Base-by-base conservation (phyloP, 2,888 invertebrate genomes). In the Sarcophaga variegata region DNA sequence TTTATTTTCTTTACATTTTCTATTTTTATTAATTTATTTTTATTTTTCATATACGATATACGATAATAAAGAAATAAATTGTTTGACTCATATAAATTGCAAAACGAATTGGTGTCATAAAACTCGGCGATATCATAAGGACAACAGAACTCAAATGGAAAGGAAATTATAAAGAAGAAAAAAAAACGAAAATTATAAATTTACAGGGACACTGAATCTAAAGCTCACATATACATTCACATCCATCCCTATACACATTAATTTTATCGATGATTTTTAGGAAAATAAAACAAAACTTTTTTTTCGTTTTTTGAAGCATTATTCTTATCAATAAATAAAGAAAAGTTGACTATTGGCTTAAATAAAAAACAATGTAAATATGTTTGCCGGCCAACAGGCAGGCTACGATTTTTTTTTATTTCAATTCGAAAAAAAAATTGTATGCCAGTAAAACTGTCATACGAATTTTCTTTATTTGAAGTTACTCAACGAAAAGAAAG, bases 61-160 rank as follows among this genome's bases (percentile, higher is more conserved):
- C 37, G 37, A 86, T 86, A 71, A 66, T 71, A 79, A 79, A 79
- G 77, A 82, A 83, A 85, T 81, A 82, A 82, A 86, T 88, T 88
- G 76, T 83, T 81, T 88, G 86, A 88, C 84, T 85, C 89, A 88
- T 71, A 89, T 86, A 90, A 91, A 91, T 90, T 90, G 89, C 90
- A 84, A 89, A 89, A 82, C 85, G 88, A 89, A 89, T 90, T 90
- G 90, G 89, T 88, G 89, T 88, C 89, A 86, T 91, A 91, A 91
- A 91, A 89, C 88, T 88, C 88, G 88, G 80, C 11, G 69, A 47
- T 69, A 80, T 64, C 27, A 69, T 64, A 75, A 80, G 49, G 60
- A 45, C 14, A 20, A 6, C 11, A 79, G 54, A 49, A 20, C 25
- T 63, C 11, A 66, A 60, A 66, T 63, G 25, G 8, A 49, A 54